phyloP scores from a whole-genome alignment of 2,888 invertebrate genomes.

The Thymelicus sylvestris region DNA sequence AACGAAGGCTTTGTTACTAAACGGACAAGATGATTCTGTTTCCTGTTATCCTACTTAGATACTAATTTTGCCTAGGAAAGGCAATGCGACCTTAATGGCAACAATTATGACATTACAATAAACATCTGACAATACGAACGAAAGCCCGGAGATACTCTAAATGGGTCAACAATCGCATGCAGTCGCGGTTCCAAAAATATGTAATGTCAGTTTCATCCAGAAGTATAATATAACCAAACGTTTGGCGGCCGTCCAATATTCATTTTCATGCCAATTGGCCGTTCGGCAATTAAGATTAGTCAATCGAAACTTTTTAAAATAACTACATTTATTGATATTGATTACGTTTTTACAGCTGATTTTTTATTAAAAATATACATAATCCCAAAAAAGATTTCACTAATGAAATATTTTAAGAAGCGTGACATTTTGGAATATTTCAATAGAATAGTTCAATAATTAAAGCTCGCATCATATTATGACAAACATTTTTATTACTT shows the following conservation, averaged over 20 bases:
- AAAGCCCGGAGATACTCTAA: slow-evolving; percentile 45
- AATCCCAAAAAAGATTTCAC: too few relatives aligned
- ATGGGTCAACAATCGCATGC: slow-evolving; percentile 64
- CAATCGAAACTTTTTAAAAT: slow-evolving; percentile 16
- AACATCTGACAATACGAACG: slow-evolving; percentile 19
- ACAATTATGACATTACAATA: neutral
- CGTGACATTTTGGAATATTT: too few relatives aligned
- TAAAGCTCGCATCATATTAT: too few relatives aligned
- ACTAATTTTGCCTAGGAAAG: slow-evolving; percentile 9
- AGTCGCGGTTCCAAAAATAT: slow-evolving; percentile 60
- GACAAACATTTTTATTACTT: too few relatives aligned
- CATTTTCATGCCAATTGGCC: slow-evolving; percentile 6
- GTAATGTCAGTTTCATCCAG: slow-evolving; percentile 50
- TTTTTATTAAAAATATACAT: too few relatives aligned
- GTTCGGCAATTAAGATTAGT: slow-evolving; percentile 22
- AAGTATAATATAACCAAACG: slow-evolving; percentile 38
- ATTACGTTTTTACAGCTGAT: neutral
- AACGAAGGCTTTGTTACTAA: too few relatives aligned
- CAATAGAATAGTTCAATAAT: too few relatives aligned
- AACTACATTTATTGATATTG: neutral
- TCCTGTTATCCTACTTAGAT: too few relatives aligned
- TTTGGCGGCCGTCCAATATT: slow-evolving; percentile 19
- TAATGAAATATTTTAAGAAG: too few relatives aligned
- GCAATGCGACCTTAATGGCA: slow-evolving; percentile 19
- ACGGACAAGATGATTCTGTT: too few relatives aligned